Conservation (phyloP, 2,113 vertebrate species). For the Patagioenas fasciata region DNA sequence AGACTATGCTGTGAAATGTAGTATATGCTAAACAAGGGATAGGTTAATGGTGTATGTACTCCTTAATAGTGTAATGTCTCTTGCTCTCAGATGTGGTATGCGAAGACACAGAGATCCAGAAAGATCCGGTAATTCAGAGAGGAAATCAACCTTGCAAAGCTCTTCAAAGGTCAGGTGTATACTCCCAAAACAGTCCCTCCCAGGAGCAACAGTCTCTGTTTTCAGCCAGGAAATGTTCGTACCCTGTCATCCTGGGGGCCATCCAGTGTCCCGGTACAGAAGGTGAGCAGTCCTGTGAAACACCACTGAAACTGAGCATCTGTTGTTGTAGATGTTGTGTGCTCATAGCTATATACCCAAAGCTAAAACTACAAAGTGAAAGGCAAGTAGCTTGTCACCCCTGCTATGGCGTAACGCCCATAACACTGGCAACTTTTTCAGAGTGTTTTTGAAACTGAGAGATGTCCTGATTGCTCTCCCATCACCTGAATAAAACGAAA, state of each 20-base stretch:
- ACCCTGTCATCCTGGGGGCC: background rate
- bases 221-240: background rate
- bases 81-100: background rate
- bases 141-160: background rate
- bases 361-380: background rate
- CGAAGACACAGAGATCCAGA: background rate
- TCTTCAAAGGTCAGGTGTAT: background rate
- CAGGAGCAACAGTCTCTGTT: background rate
- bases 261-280: background rate
- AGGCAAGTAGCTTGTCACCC: background rate
- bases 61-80: background rate
- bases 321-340: background rate
- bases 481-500: background rate
- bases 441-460: background rate
- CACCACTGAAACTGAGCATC: background rate
- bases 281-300: background rate
- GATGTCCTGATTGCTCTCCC: background rate
- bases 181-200: background rate
- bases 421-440: background rate
- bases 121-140: background rate
- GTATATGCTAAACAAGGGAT: background rate
- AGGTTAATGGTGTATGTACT: background rate
- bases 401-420: background rate
- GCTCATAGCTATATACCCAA: background rate
- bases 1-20: background rate